Conservation (phyloP, 2,113 vertebrate species). For the Nicator chloris region DNA sequence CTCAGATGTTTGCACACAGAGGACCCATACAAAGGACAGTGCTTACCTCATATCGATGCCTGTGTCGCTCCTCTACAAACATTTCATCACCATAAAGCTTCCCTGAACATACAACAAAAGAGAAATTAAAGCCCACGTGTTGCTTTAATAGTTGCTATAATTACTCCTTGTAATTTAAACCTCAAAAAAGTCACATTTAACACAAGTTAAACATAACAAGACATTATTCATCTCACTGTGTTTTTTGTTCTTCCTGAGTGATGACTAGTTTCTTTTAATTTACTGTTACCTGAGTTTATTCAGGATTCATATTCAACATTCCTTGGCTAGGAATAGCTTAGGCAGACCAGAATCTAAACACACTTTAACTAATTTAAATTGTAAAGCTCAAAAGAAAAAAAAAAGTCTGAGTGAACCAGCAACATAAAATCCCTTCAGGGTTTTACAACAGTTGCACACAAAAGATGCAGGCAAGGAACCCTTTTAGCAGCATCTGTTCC, state of each 20-base stretch:
- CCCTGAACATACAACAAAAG: conserved; percentile 57
- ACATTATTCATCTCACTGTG: neutral
- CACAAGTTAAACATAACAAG: neutral
- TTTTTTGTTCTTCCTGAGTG: neutral
- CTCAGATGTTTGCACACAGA: neutral
- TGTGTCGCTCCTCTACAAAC: conserved; percentile 78
- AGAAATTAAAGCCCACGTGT: neutral
- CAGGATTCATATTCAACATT: neutral
- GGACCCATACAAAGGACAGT: neutral
- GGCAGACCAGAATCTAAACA: neutral
- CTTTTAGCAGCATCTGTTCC: neutral
- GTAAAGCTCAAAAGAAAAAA: neutral
- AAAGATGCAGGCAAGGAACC: neutral
- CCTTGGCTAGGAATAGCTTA: neutral
- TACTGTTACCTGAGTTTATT: neutral
- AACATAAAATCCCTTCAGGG: neutral
- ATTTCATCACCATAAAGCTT: conserved; percentile 74
- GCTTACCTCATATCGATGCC: conserved; percentile 78
- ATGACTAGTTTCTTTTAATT: neutral
- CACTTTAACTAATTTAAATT: neutral
- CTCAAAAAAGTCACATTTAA: neutral
- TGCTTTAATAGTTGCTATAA: neutral
- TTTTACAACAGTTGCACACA: neutral
- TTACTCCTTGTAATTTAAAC: neutral
- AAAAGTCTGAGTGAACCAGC: neutral